phyloP scores from a whole-genome alignment of 2,888 invertebrate species.

The Conomelus anceps region DNA sequence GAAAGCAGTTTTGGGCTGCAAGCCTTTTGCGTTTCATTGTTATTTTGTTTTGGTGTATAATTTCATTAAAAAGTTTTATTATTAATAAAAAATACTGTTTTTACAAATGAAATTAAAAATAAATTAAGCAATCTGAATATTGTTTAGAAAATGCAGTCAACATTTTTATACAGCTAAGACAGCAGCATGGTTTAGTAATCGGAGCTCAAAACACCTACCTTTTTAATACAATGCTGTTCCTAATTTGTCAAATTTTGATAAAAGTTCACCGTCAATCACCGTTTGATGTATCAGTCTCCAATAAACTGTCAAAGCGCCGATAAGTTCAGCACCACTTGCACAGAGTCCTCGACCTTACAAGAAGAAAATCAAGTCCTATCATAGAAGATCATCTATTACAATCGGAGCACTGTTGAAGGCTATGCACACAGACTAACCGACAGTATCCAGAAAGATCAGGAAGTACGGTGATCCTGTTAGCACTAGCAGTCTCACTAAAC shows the following conservation, averaged over 20 bases:
- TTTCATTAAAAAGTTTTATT: no score
- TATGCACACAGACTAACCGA: not conserved
- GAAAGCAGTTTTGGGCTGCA: no score
- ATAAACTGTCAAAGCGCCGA: not conserved
- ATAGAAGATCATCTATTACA: not conserved
- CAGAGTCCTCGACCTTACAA: not conserved
- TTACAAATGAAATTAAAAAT: no score
- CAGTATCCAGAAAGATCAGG: not conserved
- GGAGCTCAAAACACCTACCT: not conserved
- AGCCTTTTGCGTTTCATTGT: no score
- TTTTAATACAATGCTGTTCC: not conserved
- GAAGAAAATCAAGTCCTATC: not conserved
- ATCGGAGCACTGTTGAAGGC: not conserved
- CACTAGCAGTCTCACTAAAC: not conserved
- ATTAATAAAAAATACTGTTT: no score
- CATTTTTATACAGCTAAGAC: no score
- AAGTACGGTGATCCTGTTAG: not conserved
- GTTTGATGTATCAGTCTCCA: not conserved
- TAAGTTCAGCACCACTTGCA: not conserved
- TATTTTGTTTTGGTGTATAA: no score
- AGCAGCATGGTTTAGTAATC: no score
- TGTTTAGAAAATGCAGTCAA: no score
- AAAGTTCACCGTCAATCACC: not conserved
- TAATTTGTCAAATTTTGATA: not conserved
- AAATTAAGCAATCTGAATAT: no score